Evolutionary conservation across 1,140 invertebrate genomes (phyloP).

Genomic region (Heliconius hermathena): DNA sequence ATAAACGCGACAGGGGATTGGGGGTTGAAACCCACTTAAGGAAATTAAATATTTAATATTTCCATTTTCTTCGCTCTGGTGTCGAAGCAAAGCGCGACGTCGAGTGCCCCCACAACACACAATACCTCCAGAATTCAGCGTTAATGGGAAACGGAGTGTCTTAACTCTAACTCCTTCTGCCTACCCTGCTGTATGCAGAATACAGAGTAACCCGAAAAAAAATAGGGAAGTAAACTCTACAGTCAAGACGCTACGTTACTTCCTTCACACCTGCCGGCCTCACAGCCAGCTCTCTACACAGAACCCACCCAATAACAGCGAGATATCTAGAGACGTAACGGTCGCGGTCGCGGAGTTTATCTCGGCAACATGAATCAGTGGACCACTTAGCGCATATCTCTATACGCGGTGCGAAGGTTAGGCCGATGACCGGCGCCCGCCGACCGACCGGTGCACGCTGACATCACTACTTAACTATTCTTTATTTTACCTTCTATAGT

Average conservation of each 20-base stretch:
- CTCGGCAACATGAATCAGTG: constrained; percentile 30
- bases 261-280: constrained; percentile 36
- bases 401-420: constrained; percentile 38
- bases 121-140: too few species aligned
- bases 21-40: too few species aligned
- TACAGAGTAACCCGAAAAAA: too few species aligned
- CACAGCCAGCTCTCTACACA: constrained; percentile 20
- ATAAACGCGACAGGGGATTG: too few species aligned
- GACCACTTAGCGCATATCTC: constrained; percentile 27
- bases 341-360: constrained; percentile 10
- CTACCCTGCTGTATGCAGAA: too few species aligned
- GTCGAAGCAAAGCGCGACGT: too few species aligned
- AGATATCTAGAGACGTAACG: constrained; percentile 15
- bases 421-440: constrained; percentile 42
- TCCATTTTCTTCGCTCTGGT: too few species aligned
- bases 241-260: constrained; percentile 11
- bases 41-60: too few species aligned
- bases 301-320: constrained; percentile 9
- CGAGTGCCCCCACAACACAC: too few species aligned
- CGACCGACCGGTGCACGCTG: not conserved
- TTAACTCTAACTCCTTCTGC: too few species aligned
- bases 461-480: constrained; percentile 10
- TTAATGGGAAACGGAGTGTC: too few species aligned
- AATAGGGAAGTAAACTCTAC: not conserved
- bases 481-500: constrained; percentile 13